These are phyloP conservation scores for Phylloscopus trochilus DNA, from an alignment of 2,113 vertebrate genomes.

Conservation along the genomic window DNA sequence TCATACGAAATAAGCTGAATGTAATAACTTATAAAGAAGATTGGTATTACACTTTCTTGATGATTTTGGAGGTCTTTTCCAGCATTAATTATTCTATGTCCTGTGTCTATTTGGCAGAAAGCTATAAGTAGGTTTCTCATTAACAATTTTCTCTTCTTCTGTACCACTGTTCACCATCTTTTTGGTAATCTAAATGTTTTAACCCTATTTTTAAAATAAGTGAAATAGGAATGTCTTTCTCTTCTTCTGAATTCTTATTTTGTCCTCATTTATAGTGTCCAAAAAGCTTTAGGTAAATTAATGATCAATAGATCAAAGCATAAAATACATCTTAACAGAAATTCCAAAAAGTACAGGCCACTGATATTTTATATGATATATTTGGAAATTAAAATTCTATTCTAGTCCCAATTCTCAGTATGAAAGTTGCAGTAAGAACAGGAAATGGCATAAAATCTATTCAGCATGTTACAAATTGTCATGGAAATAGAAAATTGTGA, in stretches of 20 bases:
- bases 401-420: neutral
- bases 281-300: neutral
- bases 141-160: neutral
- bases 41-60: neutral
- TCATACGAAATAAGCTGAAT: neutral
- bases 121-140: neutral
- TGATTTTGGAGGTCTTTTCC: neutral
- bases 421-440: neutral
- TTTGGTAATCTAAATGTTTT: neutral
- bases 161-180: neutral
- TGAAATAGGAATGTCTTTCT: neutral
- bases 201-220: neutral
- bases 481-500: neutral
- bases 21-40: neutral
- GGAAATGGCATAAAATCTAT: neutral
- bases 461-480: neutral
- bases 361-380: neutral
- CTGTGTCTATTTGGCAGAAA: neutral
- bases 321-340: neutral
- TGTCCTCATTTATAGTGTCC: neutral
- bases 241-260: neutral
- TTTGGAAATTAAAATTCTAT: slow-evolving; percentile 10
- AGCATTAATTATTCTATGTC: neutral
- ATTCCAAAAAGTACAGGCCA: neutral
- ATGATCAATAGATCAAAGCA: neutral